Evolutionary conservation across 2,797 vertebrate species (phyloP).

Genomic region (Melanotaenia nigrans): DNA sequence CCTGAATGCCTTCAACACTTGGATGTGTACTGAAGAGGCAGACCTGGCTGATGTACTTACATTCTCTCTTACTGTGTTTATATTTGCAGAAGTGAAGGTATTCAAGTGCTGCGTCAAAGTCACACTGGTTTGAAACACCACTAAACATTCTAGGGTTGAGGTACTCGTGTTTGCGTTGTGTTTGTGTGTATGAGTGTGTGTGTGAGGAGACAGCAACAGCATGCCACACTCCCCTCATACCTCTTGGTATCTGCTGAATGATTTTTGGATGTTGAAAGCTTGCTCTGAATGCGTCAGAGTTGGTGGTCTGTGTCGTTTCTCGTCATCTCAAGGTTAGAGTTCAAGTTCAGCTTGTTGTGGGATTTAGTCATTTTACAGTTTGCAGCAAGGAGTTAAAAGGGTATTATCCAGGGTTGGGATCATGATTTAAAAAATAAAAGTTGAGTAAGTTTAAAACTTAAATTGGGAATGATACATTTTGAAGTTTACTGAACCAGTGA

Average conservation of each 20-base stretch:
- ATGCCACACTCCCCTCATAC: constrained; percentile 1
- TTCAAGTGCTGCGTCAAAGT: constrained; percentile 14
- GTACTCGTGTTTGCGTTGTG: neutral
- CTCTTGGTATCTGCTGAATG: constrained; percentile 13
- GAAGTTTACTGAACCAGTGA: neutral
- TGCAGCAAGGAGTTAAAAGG: neutral
- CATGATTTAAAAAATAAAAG: neutral
- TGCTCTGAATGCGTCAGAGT: neutral
- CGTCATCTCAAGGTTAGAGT: constrained; percentile 35
- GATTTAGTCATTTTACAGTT: neutral
- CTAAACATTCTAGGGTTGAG: constrained; percentile 13
- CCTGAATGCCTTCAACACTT: neutral
- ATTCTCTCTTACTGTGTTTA: constrained; percentile 1
- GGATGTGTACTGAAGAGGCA: neutral
- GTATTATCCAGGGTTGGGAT: too few relatives aligned
- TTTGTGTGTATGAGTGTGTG: constrained; percentile 19
- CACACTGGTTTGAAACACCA: constrained; percentile 23
- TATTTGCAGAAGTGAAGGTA: constrained; percentile 2
- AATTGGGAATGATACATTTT: neutral
- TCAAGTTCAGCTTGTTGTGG: constrained; percentile 36
- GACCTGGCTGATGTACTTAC: neutral
- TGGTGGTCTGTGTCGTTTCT: neutral
- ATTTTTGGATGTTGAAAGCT: neutral
- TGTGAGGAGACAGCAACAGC: neutral
- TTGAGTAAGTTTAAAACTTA: neutral